A percentile compares a stretch with the other conserved stretches of the same genome.
phyloP scores from a whole-genome alignment of 2,888 invertebrate species.

The Cremastinae sp. region DNA sequence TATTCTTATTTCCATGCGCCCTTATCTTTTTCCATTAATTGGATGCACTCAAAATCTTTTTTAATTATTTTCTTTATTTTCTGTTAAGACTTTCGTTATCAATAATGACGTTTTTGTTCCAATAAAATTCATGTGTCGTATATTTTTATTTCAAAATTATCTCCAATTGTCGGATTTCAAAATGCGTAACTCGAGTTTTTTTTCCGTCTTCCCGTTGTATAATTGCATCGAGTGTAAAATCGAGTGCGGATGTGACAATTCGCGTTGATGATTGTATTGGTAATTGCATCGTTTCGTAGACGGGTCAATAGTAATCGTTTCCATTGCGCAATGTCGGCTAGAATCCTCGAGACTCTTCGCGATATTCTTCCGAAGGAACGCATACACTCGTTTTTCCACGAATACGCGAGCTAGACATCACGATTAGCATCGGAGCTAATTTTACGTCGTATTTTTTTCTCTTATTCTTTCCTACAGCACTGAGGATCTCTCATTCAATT shows the following conservation, averaged over 20 bases:
- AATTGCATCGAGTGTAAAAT: slow-evolving; percentile 3
- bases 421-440: slow-evolving; percentile 77
- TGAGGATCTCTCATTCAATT: slow-evolving; percentile 4
- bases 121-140: no score
- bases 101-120: no score
- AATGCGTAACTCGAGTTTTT: neutral
- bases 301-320: slow-evolving; percentile 73
- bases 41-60: no score
- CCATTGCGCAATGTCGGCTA: slow-evolving; percentile 68
- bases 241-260: slow-evolving; percentile 39
- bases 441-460: slow-evolving; percentile 63
- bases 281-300: slow-evolving; percentile 51
- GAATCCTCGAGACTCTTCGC: slow-evolving; percentile 65
- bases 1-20: no score
- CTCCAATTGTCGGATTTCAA: no score
- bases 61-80: no score
- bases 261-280: slow-evolving; percentile 25
- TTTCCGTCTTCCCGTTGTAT: neutral
- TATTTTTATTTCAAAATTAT: no score
- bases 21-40: no score
- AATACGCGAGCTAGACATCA: slow-evolving; percentile 69
- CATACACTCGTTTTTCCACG: slow-evolving; percentile 54
- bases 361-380: neutral
- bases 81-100: no score
- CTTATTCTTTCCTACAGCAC: neutral